Evolutionary conservation across 2,888 invertebrate species (phyloP), one percentile per base, ranked within the genome.

Genomic region (Caenorhabditis sinica): DNA sequence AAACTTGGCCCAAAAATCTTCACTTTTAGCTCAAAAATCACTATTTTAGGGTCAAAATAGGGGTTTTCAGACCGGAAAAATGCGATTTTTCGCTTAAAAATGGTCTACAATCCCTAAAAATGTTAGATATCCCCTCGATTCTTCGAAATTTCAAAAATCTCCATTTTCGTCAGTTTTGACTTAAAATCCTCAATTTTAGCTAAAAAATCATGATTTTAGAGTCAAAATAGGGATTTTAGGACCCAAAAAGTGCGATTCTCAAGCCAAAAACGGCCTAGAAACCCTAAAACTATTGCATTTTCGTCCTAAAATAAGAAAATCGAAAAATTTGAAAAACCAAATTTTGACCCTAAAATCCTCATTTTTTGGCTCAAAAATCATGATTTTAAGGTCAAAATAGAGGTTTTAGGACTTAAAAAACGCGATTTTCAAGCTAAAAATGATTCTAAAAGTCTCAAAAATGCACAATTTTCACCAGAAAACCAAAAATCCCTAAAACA

Each of bases 31-130:
- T 8, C 30, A 17, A 9, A n/a, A n/a, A n/a, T n/a, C n/a, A n/a
- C n/a, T n/a, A n/a, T n/a, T n/a, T n/a, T n/a, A n/a, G n/a, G n/a
- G n/a, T n/a, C n/a, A n/a, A n/a, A n/a, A n/a, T n/a, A n/a, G n/a
- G n/a, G n/a, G n/a, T n/a, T n/a, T 13, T n/a, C 30, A 25, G 25
- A 0, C 17, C n/a, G 49, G 15, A 45, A 51, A 30, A 11, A 36
- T 30, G 49, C n/a, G 2, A 28, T 49, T 66, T 56, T 30, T 9
- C 33, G 2, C 40, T 1, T 56, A 11, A 73, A 73, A 60, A 73
- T n/a, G 8, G 23, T 40, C 9, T 43, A 33, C 6, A 23, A 20
- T 53, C 23, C 11, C 56, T 28, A 1, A 28, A 56, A 56, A 56
- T 28, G 8, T 36, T 20, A n/a, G 8, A 28, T 51, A 65, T 75